Evolutionary conservation across 2,113 vertebrate species (phyloP).

Genomic region (Podilymbus podiceps): DNA sequence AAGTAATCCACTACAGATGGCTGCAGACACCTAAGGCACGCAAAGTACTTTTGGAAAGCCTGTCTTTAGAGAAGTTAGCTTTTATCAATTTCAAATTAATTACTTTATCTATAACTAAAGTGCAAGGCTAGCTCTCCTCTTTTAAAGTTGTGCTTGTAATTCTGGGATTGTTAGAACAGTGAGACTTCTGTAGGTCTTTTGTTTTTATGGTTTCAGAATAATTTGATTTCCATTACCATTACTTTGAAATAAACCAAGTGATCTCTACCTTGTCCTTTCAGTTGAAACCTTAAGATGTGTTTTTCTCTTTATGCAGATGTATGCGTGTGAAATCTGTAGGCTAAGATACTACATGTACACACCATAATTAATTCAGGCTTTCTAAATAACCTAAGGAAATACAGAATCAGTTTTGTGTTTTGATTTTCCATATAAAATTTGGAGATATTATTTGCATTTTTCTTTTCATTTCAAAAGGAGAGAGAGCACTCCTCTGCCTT

Average conservation of each 20-base stretch:
- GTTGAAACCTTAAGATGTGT: background rate
- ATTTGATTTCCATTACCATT: background rate
- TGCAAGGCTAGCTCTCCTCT: background rate
- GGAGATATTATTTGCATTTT: background rate
- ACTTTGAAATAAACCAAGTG: background rate
- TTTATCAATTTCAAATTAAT: background rate
- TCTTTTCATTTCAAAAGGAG: background rate
- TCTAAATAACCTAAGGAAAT: background rate
- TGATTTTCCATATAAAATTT: background rate
- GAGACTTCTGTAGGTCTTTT: background rate
- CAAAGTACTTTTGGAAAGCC: background rate
- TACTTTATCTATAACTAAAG: background rate
- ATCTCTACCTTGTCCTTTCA: background rate
- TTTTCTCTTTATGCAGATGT: background rate
- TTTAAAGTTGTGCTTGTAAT: background rate
- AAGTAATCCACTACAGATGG: background rate
- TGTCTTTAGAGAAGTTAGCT: background rate
- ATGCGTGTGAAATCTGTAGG: background rate
- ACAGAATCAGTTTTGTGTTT: background rate
- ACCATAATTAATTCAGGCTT: background rate
- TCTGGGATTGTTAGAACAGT: background rate
- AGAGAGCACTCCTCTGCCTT: background rate
- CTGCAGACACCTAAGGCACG: background rate
- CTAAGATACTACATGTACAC: background rate
- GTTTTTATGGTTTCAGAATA: background rate